A percentile compares a stretch with the other conserved stretches of the same genome.
Evolutionary conservation across 2,888 invertebrate genomes (phyloP).

Genomic region (Dinocampus coccinellae): DNA sequence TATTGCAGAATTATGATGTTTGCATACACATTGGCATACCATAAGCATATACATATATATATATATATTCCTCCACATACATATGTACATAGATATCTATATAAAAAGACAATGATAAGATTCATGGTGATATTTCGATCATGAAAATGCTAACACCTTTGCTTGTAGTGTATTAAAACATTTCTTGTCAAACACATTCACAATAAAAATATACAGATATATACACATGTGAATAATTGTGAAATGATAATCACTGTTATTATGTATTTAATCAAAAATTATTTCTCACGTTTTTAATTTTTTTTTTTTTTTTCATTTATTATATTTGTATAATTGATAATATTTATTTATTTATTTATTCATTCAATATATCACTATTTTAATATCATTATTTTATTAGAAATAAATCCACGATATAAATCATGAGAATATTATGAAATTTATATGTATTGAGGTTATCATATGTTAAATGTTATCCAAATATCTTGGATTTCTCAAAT

Average conservation of each 20-base stretch:
- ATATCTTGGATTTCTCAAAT: too few species aligned
- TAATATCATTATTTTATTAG: too few species aligned
- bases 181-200: not conserved
- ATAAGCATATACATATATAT: conserved; percentile 16
- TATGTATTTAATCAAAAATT: not conserved
- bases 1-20: conserved; percentile 62
- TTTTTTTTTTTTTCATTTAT: not conserved
- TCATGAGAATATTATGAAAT: too few species aligned
- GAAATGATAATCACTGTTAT: not conserved
- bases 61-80: conserved; percentile 19
- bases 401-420: too few species aligned
- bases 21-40: conserved; percentile 43
- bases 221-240: too few species aligned
- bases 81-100: not conserved
- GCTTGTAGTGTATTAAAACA: not conserved
- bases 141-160: conserved; percentile 1
- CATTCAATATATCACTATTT: too few species aligned
- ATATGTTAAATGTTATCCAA: too few species aligned
- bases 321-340: not conserved
- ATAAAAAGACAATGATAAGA: not conserved
- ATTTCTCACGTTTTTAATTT: too few species aligned
- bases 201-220: not conserved
- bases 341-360: too few species aligned
- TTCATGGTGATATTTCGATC: not conserved
- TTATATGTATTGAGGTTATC: too few species aligned